A percentile compares a stretch with the other conserved stretches of the same genome.
Evolutionary conservation across 1,140 invertebrate genomes (phyloP).

Genomic region (Drosophila kanapiae): DNA sequence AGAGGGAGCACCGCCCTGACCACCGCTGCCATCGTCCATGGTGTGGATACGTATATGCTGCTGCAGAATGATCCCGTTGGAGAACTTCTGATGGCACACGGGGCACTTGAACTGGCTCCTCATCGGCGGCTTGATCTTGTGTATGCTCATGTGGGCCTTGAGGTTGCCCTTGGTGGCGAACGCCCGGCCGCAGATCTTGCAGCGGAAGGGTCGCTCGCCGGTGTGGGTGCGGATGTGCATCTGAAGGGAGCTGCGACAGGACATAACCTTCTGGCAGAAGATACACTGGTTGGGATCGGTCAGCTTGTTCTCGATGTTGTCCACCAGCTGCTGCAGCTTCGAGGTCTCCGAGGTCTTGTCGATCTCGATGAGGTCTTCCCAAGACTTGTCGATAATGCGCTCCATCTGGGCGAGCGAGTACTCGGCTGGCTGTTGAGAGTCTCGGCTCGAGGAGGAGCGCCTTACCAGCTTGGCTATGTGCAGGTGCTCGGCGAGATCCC

Average conservation of each 20-base stretch:
- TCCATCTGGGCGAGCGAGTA: conserved; percentile 78
- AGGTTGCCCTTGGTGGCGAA: conserved; percentile 99
- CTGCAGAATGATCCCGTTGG: conserved; percentile 97
- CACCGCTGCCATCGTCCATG: conserved; percentile 89
- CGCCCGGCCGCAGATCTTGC: conserved; percentile 97
- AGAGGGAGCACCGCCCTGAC: conserved; percentile 3
- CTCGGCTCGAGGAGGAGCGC: conserved; percentile 69
- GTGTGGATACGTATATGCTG: conserved; percentile 98
- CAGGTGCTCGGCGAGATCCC: conserved; percentile 49
- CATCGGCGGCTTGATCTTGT: conserved; percentile 96
- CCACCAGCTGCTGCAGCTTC: conserved; percentile 97
- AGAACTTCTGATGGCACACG: conserved; percentile 99
- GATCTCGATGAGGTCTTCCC: conserved; percentile 98
- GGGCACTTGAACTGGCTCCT: conserved; percentile 98
- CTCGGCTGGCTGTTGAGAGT: conserved; percentile 52
- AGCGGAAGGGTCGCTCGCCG: conserved; percentile 97
- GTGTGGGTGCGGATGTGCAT: conserved; percentile 98
- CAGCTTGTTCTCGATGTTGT: conserved; percentile 98
- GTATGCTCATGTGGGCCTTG: conserved; percentile 99
- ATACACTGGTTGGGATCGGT: conserved; percentile 99
- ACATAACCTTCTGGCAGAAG: conserved; percentile 98
- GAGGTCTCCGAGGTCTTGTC: conserved; percentile 94
- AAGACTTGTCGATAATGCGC: conserved; percentile 92
- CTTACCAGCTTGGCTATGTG: conserved; percentile 67
- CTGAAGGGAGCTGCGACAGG: conserved; percentile 98